phyloP scores from a whole-genome alignment of 2,888 invertebrate species.

The Epicampocera succincta region DNA sequence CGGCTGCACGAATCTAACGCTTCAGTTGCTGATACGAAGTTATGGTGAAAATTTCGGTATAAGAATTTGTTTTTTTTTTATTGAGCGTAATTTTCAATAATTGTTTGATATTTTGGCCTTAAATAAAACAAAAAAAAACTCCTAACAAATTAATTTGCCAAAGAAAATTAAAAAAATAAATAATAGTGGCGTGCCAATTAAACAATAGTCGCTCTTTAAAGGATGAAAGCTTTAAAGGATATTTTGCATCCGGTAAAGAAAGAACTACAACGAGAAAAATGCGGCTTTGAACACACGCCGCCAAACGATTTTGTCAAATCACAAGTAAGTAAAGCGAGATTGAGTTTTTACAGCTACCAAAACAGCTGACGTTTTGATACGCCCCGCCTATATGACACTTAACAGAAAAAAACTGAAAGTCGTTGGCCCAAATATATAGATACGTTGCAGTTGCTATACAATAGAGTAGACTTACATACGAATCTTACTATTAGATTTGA shows the following conservation, averaged over 20 bases:
- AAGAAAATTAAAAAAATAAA: neutral
- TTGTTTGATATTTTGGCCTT: neutral
- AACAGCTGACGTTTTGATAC: no score
- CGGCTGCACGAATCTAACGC: conserved; percentile 28
- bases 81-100: no score
- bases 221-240: conserved; percentile 55
- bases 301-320: conserved; percentile 81
- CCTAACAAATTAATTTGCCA: neutral
- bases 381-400: no score
- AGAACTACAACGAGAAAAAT: conserved; percentile 78
- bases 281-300: conserved; percentile 80
- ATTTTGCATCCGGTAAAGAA: conserved; percentile 78
- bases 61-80: no score
- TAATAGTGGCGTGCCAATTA: neutral
- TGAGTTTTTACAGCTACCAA: no score
- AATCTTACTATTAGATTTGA: no score
- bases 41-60: conserved; percentile 1
- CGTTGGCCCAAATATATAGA: no score
- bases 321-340: conserved; percentile 80
- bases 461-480: no score
- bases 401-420: no score
- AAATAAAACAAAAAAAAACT: neutral
- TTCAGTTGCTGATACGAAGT: conserved; percentile 4
- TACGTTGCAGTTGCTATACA: no score
- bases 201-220: neutral